Conservation (phyloP, 2,113 vertebrate species). For the Sardina pilchardus region DNA sequence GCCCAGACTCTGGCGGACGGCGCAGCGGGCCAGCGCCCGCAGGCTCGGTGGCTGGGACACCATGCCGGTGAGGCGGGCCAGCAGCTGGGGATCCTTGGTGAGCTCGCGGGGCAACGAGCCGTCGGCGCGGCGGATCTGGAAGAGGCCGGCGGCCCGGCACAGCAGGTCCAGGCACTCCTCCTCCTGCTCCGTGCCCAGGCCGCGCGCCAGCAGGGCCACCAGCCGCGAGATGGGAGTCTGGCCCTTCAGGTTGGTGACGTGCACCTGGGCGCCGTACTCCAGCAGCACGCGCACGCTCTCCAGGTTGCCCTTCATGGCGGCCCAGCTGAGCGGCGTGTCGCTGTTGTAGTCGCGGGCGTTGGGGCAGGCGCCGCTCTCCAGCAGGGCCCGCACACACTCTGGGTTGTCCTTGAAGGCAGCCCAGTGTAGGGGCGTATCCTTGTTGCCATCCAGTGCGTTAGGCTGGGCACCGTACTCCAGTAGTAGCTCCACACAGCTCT, state of each 20-base stretch:
- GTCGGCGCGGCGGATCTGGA: conserved; percentile 81
- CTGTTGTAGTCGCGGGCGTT: conserved; percentile 90
- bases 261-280: conserved; percentile 87
- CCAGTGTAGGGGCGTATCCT: conserved; percentile 96
- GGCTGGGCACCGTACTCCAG: conserved; percentile 90
- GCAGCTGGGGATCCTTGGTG: conserved; percentile 85
- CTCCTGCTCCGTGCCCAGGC: conserved; percentile 87
- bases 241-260: conserved; percentile 90
- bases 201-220: conserved; percentile 84
- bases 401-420: conserved; percentile 94
- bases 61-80: conserved; percentile 79
- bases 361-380: conserved; percentile 85
- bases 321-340: conserved; percentile 96
- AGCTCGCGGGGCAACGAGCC: conserved; percentile 86
- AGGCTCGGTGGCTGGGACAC: conserved; percentile 81
- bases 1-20: conserved; percentile 84
- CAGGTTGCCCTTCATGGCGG: conserved; percentile 95
- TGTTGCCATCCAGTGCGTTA: conserved; percentile 89
- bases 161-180: conserved; percentile 91
- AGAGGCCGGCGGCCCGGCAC: conserved; percentile 79
- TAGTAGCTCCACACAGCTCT: conserved; percentile 90
- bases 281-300: conserved; percentile 90
- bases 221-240: conserved; percentile 89
- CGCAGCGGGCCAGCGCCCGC: conserved; percentile 82
- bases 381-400: conserved; percentile 83